A percentile compares a stretch with the other conserved stretches of the same genome.
Evolutionary conservation across 2,888 invertebrate species (phyloP).

Genomic region (Tortricodes alternella): DNA sequence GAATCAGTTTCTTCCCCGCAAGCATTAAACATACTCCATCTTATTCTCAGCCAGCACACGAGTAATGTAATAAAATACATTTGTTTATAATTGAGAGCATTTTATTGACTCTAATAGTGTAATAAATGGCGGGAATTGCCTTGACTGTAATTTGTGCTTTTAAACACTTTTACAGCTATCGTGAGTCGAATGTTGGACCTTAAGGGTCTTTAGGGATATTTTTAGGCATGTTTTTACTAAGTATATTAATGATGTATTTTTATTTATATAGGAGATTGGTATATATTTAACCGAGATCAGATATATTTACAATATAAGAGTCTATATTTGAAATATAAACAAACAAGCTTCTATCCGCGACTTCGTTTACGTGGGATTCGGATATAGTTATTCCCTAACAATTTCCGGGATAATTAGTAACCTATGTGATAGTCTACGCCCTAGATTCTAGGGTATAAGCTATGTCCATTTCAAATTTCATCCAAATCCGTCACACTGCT

Average conservation of each 20-base stretch:
- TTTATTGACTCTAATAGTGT: conserved; percentile 65
- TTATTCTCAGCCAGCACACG: conserved; percentile 31
- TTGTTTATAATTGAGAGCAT: conserved; percentile 68
- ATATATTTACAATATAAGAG: too few relatives aligned
- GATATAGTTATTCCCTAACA: too few relatives aligned
- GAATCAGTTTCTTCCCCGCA: too few relatives aligned
- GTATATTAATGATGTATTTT: neutral
- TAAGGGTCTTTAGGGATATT: neutral
- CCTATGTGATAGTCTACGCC: too few relatives aligned
- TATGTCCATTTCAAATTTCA: too few relatives aligned
- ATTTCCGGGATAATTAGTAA: too few relatives aligned
- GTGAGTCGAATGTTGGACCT: neutral
- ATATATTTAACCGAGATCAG: neutral
- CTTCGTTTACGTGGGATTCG: too few relatives aligned
- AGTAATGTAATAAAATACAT: conserved; percentile 59
- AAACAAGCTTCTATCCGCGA: too few relatives aligned
- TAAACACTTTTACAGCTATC: conserved; percentile 5
- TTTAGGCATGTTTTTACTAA: neutral
- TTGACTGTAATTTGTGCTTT: conserved; percentile 51
- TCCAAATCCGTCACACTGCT: too few relatives aligned
- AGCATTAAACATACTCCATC: neutral
- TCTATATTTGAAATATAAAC: too few relatives aligned
- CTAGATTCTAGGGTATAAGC: too few relatives aligned
- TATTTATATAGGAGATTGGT: neutral
- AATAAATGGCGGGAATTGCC: conserved; percentile 66